A percentile compares a stretch with the other conserved stretches of the same genome.
phyloP scores from a whole-genome alignment of 2,888 invertebrate genomes.

The Pilophorus perplexus region DNA sequence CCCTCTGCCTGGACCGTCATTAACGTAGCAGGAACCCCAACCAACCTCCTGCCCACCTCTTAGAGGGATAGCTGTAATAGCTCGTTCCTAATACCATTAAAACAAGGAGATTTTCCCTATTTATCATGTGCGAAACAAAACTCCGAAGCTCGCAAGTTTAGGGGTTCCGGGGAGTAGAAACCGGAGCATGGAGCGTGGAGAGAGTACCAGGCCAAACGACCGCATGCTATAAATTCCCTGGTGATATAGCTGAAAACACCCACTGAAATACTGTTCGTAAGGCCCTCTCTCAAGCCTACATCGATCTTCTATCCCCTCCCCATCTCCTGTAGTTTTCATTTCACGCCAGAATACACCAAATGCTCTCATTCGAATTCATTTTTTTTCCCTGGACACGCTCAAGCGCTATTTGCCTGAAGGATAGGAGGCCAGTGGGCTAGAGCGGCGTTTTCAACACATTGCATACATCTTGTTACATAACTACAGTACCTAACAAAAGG shows the following conservation, averaged over 20 bases:
- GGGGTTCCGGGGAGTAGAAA: background rate
- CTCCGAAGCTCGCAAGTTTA: slow-evolving; percentile 3
- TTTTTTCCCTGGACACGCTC: too few relatives aligned
- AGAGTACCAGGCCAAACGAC: slow-evolving; percentile 28
- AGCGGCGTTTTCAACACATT: too few relatives aligned
- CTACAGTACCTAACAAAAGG: too few relatives aligned
- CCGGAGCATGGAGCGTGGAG: slow-evolving; percentile 9
- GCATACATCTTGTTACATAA: too few relatives aligned
- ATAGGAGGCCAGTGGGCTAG: too few relatives aligned
- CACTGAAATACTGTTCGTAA: slow-evolving; percentile 28
- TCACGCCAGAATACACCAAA: slow-evolving; percentile 31
- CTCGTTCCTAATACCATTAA: slow-evolving; percentile 22
- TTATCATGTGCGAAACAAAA: slow-evolving; percentile 27
- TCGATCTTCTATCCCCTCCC: background rate
- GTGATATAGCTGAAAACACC: slow-evolving; percentile 32
- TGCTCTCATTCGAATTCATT: slow-evolving; percentile 1
- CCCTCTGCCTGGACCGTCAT: too few relatives aligned
- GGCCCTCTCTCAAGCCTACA: slow-evolving; percentile 4
- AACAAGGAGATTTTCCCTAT: slow-evolving; percentile 30
- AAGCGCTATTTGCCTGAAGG: too few relatives aligned
- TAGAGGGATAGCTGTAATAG: too few relatives aligned
- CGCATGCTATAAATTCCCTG: slow-evolving; percentile 34
- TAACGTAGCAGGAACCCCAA: background rate
- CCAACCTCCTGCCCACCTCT: background rate
- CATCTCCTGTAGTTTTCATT: slow-evolving; percentile 7